Percentiles rank a stretch among this genome's conserved stretches.
Conservation (phyloP, 2,888 invertebrate genomes). For the Caenorhabditis sp. region DNA sequence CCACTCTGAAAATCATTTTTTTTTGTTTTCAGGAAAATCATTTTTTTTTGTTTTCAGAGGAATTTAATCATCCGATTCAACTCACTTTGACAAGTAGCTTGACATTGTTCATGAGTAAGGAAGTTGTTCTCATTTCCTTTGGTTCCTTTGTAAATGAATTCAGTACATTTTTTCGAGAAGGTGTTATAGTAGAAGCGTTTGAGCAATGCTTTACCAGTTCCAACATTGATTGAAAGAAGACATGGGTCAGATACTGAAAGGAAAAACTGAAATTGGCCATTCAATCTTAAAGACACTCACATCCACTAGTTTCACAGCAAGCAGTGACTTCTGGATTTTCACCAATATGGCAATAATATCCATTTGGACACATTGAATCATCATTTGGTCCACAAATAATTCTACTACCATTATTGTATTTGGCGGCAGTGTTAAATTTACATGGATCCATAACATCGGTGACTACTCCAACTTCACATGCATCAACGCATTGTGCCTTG, state of each 20-base stretch:
- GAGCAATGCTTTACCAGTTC: constrained; percentile 61
- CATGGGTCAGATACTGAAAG: constrained; percentile 67
- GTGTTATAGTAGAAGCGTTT: constrained; percentile 68
- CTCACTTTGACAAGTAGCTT: constrained; percentile 64
- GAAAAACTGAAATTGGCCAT: constrained; percentile 1
- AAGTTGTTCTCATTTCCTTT: constrained; percentile 70
- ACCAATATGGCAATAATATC: constrained; percentile 70
- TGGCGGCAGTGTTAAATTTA: constrained; percentile 57
- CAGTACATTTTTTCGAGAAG: constrained; percentile 62
- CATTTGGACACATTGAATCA: constrained; percentile 59
- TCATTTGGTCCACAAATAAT: constrained; percentile 57
- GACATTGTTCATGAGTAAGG: constrained; percentile 59
- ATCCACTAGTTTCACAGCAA: constrained; percentile 68
- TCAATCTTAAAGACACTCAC: constrained; percentile 50
- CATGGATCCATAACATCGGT: constrained; percentile 62
- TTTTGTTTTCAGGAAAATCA: no score
- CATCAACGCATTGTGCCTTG: constrained; percentile 63
- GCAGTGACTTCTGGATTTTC: constrained; percentile 61
- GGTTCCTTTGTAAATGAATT: constrained; percentile 65
- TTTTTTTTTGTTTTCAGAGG: not conserved
- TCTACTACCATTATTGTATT: constrained; percentile 42
- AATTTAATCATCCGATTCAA: not conserved
- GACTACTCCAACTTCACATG: constrained; percentile 48
- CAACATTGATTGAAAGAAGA: constrained; percentile 62
- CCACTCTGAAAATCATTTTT: constrained; percentile 51